Evolutionary conservation across 2,797 vertebrate genomes (phyloP), one percentile per base, ranked within the genome.

Genomic region (Malurus leucopterus): DNA sequence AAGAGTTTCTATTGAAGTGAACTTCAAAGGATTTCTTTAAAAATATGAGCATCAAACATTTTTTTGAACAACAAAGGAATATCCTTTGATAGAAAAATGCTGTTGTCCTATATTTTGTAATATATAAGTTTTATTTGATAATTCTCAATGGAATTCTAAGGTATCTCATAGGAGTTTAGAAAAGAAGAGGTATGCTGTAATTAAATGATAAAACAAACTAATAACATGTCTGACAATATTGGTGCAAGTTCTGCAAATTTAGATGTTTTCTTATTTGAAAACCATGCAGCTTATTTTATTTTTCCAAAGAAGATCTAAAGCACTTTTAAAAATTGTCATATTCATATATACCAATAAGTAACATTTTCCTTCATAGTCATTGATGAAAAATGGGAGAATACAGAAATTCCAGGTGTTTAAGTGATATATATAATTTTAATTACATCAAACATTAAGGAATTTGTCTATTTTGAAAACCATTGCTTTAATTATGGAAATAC

Each of bases 11-110:
- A 94, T 82, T 96, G 93, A 96, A 95, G 94, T 93, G 72, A 91
- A 93, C 94, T 96, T 95, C 95, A 96, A 96, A 95, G 80, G 70
- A 63, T 79, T 90, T 86, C 64, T 84, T 86, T 63, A 84, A 93
- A 93, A 93, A 92, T 82, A 88, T 51, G 47, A 93, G 78, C 94
- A 94, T 92, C 91, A 95, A 96, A 93, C 87, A 85, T 76, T 88
- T 95, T 92, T 92, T 91, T 89, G 75, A 94, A 93, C 94, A 93
- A 95, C 85, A 94, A 78, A 95, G 85, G 76, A 92, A 90, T 61
- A 84, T 34, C 32, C 63, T 91, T 91, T 71, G 36, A 88, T 71
- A 73, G 62, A 38, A 94, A 94, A 94, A 82, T 49, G 51, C 32
- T 78, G 88, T 85, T 93, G 93, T 93, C 89, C 93, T 93, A 86